Evolutionary conservation across 2,797 vertebrate genomes (phyloP), one percentile per base, ranked within the genome.

Genomic region (Sphenopsis melanotis): DNA sequence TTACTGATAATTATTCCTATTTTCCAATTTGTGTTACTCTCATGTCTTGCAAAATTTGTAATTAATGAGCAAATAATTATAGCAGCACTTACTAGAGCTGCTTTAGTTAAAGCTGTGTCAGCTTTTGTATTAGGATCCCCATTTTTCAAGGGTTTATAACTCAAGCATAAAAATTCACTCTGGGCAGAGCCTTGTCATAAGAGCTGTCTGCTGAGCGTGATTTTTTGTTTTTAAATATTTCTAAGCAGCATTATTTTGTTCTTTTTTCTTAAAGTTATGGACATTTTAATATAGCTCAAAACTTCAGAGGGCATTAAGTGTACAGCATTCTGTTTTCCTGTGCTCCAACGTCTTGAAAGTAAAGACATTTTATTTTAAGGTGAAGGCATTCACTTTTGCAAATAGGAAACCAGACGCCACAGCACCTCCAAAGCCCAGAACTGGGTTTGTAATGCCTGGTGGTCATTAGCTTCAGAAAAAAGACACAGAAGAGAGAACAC

Each of bases 1-100:
- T 97, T 96, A 88, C 96, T 94, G 95, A 96, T 97, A 96, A 97
- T 97, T 96, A 97, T 97, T 97, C 84, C 92, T 97, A 96, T 97
- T 97, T 97, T 97, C 97, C 96, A 97, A 97, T 97, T 97, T 97
- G 95, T 97, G 97, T 96, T 97, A 97, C 95, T 96, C 97, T 96
- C 79, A 3, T 94, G 96, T 96, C 97, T 97, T 97, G 97, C 97
- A 97, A 97, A 97, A 97, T 93, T 95, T 69, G 92, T 97, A 96
- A 97, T 97, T 97, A 97, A 97, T 92, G 96, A 97, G 97, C 95
- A 97, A 97, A 97, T 97, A 97, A 97, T 97, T 97, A 97, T 79
- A 95, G 92, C 96, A 91, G 94, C 94, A 95, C 94, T 96, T 97
- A 94, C 94, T 83, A 69, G 90, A 94, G 91, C 96, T 96, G 94